Evolutionary conservation across 2,888 invertebrate species (phyloP), one percentile per base, ranked within the genome.

Genomic region (Octodonta nipae): DNA sequence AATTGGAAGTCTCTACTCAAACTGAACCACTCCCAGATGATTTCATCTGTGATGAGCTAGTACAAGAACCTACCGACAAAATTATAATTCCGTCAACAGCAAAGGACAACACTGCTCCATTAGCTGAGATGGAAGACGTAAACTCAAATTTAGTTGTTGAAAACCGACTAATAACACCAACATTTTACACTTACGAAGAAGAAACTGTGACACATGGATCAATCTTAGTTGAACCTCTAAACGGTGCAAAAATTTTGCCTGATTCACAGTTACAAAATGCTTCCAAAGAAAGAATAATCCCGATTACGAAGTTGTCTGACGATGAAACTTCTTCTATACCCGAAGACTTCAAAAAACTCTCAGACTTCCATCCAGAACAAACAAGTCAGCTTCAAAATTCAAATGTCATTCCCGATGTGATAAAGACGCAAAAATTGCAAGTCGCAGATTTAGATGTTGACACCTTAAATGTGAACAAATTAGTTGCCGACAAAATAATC

Each of bases 11-110:
- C 4, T 84, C 82, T 1, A 84, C 83, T 1, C 86, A 87, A 62
- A 87, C 86, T 1, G 86, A 87, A 60, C 84, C 85, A 1, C 56
- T 86, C 26, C 82, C 83, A 0, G 83, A 84, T 46, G 84, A 83
- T 46, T 73, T 79, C 35, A 70, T 73, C 41, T 75, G 74, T 51
- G 78, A 79, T 50, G 61, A 70, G 44, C 63, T 68, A 12, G 52
- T 33, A 4, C 36, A 39, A 27, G 44, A 49, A 34, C 37, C 42
- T 3, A 39, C 40, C 8, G 46, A 47, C 28, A 43, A 33, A 6
- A 35, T 47, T 5, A 35, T 43, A 3, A 36, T 37, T 5, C 37
- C 40, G 5, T 33, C 40, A 16, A 20, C 2, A 22, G 22, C n/a
- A 10, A 22, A 2, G 3, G 22, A 10, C 4, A 22, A 4, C n/a